These are phyloP conservation scores for Hypotaenidia philippensis DNA, from an alignment of 2,797 vertebrate genomes.

Conservation along the genomic window DNA sequence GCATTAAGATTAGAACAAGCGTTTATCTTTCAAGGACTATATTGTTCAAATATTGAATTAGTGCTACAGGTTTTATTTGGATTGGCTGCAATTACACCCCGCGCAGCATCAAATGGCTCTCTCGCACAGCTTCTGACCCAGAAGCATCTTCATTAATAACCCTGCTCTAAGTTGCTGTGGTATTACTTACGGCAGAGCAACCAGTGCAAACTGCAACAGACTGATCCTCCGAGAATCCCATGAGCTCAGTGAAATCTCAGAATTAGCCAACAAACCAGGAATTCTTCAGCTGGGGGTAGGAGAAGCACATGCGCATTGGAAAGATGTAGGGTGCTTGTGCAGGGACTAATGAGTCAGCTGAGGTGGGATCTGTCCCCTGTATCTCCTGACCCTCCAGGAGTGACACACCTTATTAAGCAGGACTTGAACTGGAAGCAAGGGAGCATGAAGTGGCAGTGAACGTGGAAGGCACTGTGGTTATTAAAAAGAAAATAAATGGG, in stretches of 20 bases:
- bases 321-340: neutral
- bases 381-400: neutral
- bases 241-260: neutral
- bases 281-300: neutral
- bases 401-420: neutral
- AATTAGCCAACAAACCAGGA: neutral
- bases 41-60: neutral
- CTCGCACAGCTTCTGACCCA: slow-evolving; percentile 32
- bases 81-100: neutral
- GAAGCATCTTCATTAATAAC: slow-evolving; percentile 29
- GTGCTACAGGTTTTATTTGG: neutral
- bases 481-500: neutral
- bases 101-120: neutral
- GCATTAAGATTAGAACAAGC: neutral
- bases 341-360: neutral
- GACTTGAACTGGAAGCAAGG: neutral
- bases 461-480: neutral
- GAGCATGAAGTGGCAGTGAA: neutral
- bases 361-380: neutral
- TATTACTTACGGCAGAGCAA: slow-evolving; percentile 9
- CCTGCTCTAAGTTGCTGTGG: neutral
- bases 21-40: neutral
- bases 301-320: neutral
- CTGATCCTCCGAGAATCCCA: neutral
- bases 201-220: neutral